Conservation (phyloP, 2,797 vertebrate genomes). For the Lophotriccus pileatus region DNA sequence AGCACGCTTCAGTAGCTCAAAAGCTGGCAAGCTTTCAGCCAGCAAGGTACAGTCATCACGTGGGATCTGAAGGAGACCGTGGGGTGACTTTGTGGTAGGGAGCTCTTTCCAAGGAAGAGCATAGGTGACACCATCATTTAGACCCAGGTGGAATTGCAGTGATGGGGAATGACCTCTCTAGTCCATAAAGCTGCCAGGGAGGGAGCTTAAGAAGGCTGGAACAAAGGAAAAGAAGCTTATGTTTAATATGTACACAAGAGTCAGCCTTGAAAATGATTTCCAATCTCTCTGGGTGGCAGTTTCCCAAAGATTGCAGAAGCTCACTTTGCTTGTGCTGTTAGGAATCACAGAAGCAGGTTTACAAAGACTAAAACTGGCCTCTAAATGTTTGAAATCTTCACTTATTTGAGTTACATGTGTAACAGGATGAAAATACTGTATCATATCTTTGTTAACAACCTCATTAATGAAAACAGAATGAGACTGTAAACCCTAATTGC, state of each 20-base stretch:
- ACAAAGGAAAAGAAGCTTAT: not conserved
- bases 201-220: not conserved
- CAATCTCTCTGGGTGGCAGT: not conserved
- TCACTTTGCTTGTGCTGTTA: not conserved
- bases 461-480: not conserved
- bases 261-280: not conserved
- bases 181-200: not conserved
- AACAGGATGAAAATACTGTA: not conserved
- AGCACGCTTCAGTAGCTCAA: not conserved
- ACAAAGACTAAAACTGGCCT: not conserved
- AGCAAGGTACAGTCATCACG: not conserved
- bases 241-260: not conserved
- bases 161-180: not conserved
- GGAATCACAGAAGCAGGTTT: not conserved
- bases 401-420: not conserved
- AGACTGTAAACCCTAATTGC: constrained; percentile 20
- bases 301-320: not conserved
- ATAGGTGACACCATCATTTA: not conserved
- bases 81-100: not conserved
- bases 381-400: not conserved
- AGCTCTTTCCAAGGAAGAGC: not conserved
- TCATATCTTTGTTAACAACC: not conserved
- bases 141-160: not conserved
- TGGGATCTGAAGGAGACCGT: not conserved
- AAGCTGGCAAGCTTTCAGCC: not conserved